Base-by-base conservation (phyloP, 2,888 invertebrate species). In the Timandra comae region DNA sequence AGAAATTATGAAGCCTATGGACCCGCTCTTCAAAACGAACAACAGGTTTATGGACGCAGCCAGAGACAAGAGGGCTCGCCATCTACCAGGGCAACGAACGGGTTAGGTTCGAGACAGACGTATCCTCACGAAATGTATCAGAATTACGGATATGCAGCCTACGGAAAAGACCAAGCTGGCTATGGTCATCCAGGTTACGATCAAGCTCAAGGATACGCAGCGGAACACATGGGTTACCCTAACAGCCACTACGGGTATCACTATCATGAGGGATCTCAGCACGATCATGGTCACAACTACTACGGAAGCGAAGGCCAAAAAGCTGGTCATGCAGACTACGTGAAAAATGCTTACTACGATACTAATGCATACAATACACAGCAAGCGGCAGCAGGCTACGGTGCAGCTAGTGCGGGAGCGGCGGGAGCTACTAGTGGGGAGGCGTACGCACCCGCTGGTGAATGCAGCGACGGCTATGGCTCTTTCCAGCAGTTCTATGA, bases 401-500 rank as follows among this genome's bases (percentile, higher is more conserved):
- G 56, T 47, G 41, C 73, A 50, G 53, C 63, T 56, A 11, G 67
- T 1, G 56, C 56, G 3, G 49, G 46, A 3, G 38, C 63, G 3
- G 63, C 63, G 38, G 67, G 56, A 33, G 67, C 53, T 27, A 64
- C 87, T 25, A 84, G 88, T 6, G 75, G 81, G 9, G 87, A 74
- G 38, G 56, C 65, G 7, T 79, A 75, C 43, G 43, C 42, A 1
- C 38, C 76, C 9, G 54, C 62, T 36, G 63, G 65, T 27, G 91
- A 91, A 48, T 88, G 89, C 43, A 87, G 80, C 40, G 92, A 91
- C 38, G 88, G 87, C 41, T 92, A 91, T 67, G 90, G 89, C 49
- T 89, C 89, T 37, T 92, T 90, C 69, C 91, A 91, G 48, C 91
- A 91, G 63, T 92, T 91, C 69, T 93, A 93, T 68, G 86, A 88